phyloP scores from a whole-genome alignment of 2,797 vertebrate species.

The Neoniphon sammara region DNA sequence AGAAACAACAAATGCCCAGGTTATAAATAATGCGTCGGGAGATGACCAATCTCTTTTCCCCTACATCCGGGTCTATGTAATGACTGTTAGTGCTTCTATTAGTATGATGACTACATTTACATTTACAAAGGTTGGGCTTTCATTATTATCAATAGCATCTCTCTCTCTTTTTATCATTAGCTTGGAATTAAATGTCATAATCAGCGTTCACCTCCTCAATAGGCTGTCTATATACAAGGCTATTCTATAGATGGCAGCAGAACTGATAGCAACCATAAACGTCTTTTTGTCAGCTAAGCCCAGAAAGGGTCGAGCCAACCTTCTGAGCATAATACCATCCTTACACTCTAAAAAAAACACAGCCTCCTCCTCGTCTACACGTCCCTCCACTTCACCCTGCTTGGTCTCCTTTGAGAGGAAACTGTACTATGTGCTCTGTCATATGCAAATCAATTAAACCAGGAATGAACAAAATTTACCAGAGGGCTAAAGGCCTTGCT shows the following conservation, averaged over 20 bases:
- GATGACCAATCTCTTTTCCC: conserved; percentile 37
- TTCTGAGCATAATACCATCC: conserved; percentile 36
- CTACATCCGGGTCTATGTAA: conserved; percentile 41
- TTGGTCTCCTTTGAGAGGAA: conserved; percentile 51
- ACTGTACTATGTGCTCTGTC: conserved; percentile 23
- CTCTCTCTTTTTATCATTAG: conserved; percentile 33
- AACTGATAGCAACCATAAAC: conserved; percentile 41
- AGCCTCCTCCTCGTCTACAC: conserved; percentile 11
- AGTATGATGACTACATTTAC: conserved; percentile 46
- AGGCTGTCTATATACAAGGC: conserved; percentile 69
- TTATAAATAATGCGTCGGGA: conserved; percentile 79
- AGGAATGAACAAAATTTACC: conserved; percentile 54
- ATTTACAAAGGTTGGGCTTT: conserved; percentile 39
- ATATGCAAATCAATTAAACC: conserved; percentile 46
- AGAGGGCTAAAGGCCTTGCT: conserved; percentile 29
- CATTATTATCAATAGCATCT: conserved; percentile 35
- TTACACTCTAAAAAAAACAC: conserved; percentile 32
- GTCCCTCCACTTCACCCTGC: conserved; percentile 16
- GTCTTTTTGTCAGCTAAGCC: conserved; percentile 29
- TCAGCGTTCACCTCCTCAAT: conserved; percentile 50
- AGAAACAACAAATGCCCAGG: conserved; percentile 69
- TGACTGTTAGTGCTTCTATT: conserved; percentile 64
- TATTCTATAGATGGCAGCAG: conserved; percentile 45
- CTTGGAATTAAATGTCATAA: conserved; percentile 46
- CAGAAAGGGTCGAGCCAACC: conserved; percentile 32